These are phyloP conservation scores for Taenioides sp. DNA, from an alignment of 2,797 vertebrate genomes.

Conservation along the genomic window DNA sequence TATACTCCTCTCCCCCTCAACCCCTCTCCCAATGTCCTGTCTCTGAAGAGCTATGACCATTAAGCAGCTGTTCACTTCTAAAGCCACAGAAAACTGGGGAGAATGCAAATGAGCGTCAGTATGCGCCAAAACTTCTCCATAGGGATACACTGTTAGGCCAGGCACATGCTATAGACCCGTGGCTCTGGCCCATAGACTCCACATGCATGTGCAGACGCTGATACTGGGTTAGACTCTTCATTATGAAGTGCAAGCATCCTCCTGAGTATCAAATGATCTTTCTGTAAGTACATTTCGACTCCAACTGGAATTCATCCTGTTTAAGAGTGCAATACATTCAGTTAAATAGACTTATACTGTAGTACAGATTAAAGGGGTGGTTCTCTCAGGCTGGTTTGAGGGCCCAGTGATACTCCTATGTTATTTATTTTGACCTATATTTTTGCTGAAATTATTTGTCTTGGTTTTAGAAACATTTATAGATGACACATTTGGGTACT, in stretches of 20 bases:
- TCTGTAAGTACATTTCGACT: constrained; percentile 69
- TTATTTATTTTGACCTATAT: background rate
- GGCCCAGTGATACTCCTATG: background rate
- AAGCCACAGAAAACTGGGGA: constrained; percentile 59
- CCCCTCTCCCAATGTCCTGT: constrained; percentile 70
- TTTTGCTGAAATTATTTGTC: background rate
- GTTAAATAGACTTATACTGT: constrained; percentile 47
- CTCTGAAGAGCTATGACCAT: constrained; percentile 79
- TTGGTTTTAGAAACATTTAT: background rate
- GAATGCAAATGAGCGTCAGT: constrained; percentile 74
- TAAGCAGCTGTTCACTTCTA: constrained; percentile 77
- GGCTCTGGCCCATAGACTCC: constrained; percentile 19
- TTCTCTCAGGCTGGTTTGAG: background rate
- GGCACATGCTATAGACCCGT: constrained; percentile 35
- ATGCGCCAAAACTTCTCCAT: constrained; percentile 66
- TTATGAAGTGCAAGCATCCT: constrained; percentile 65
- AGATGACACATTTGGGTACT: background rate
- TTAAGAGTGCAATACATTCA: constrained; percentile 45
- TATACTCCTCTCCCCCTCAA: constrained; percentile 58
- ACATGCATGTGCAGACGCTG: constrained; percentile 17
- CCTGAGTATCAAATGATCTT: constrained; percentile 59
- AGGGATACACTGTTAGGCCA: constrained; percentile 67
- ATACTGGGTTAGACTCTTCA: constrained; percentile 48
- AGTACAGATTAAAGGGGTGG: constrained; percentile 25
- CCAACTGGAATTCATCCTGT: constrained; percentile 41